A percentile compares a stretch with the other conserved stretches of the same genome.
phyloP scores from a whole-genome alignment of 2,797 vertebrate species.

The Channallabes apus region DNA sequence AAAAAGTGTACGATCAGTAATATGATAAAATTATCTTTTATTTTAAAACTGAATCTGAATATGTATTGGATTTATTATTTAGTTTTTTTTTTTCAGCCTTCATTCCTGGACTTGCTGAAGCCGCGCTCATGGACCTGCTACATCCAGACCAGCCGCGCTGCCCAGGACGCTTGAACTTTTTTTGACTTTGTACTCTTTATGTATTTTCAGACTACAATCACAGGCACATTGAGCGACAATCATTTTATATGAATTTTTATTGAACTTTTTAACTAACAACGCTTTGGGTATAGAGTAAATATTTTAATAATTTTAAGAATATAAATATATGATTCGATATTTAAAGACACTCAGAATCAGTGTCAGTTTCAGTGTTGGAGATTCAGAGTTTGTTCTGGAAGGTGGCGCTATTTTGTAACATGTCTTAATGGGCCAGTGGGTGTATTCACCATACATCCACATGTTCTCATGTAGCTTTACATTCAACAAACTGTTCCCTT shows the following conservation, averaged over 20 bases:
- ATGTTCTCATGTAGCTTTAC: not conserved
- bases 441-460: not conserved
- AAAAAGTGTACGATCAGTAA: no score
- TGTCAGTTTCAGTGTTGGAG: not conserved
- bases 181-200: not conserved
- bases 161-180: no score
- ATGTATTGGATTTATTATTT: no score
- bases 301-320: not conserved
- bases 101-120: no score
- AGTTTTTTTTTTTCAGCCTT: no score
- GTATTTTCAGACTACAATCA: not conserved
- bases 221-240: not conserved
- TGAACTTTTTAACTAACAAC: not conserved
- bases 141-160: no score
- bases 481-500: not conserved
- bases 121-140: no score
- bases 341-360: not conserved
- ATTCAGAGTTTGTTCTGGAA: not conserved
- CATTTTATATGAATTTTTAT: not conserved
- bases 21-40: no score
- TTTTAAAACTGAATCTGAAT: no score
- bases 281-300: not conserved
- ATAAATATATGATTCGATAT: not conserved
- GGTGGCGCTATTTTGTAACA: not conserved
- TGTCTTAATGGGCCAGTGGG: not conserved